Conservation (phyloP, 2,797 vertebrate species). For the Graptemys geographica region DNA sequence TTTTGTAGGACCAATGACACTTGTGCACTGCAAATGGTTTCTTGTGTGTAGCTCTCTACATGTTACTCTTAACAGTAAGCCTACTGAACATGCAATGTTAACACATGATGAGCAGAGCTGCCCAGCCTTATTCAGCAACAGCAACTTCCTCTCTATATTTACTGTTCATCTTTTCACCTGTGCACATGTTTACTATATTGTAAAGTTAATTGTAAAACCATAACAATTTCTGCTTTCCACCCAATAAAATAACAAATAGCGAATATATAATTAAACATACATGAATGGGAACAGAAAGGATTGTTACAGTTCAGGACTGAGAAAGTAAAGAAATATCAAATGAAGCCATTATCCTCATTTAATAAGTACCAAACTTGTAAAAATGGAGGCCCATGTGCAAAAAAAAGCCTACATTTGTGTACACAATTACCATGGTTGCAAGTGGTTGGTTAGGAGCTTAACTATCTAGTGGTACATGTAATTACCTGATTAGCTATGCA, state of each 20-base stretch:
- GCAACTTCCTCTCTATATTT: background rate
- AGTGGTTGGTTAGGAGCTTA: background rate
- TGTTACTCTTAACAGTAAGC: background rate
- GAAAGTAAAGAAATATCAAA: background rate
- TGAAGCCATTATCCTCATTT: conserved; percentile 28
- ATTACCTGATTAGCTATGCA: background rate
- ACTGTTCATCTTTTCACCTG: conserved; percentile 41
- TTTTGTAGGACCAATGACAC: background rate
- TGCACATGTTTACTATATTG: background rate
- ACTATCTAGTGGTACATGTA: background rate
- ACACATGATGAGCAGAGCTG: background rate
- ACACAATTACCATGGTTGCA: background rate
- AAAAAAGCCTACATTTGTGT: background rate
- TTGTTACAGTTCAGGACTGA: conserved; percentile 1
- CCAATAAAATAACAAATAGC: background rate
- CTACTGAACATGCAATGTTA: background rate
- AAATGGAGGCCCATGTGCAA: background rate
- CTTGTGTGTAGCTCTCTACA: background rate
- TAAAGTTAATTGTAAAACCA: conserved; percentile 46
- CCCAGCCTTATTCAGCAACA: fast-evolving
- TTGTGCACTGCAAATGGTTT: background rate
- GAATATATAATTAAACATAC: background rate
- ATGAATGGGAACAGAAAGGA: background rate
- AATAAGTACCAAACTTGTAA: background rate
- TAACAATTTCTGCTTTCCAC: conserved; percentile 33